Evolutionary conservation across 2,113 vertebrate species (phyloP), one percentile per base, ranked within the genome.

Genomic region (Oncorhynchus kisutch): DNA sequence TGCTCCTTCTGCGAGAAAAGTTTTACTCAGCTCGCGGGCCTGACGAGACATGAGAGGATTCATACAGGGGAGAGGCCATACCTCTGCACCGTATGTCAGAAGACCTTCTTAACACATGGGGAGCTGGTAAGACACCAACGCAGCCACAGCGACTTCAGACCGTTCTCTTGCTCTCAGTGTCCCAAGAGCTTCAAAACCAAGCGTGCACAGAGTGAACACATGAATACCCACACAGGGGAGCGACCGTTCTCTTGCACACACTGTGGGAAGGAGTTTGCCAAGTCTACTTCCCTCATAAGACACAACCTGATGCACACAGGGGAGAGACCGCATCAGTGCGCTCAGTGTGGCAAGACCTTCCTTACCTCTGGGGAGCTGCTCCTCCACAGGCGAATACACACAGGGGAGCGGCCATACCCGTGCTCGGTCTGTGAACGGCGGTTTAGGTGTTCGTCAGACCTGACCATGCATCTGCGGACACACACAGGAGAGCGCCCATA

Each of bases 11-110:
- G 92, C 1, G 76, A 88, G 18, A 91, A 88, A 80, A 84, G 85
- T 68, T 92, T 93, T 77, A 91, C 92, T 0, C 92, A 91, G 74
- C 86, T 92, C 74, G 91, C 93, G 3, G 91, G 91, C 81, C 86
- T 90, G 9, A 89, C 80, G 0, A 85, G 81, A 45, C 90, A 81
- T 20, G 64, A 87, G 64, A 78, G 88, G 13, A 89, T 78, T 27
- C 89, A 88, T 85, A 88, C 89, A 0, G 88, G 90, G 0, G 90
- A 89, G 85, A 78, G 88, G 67, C 90, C 88, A 0, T 89, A 82
- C 64, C 1, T 48, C 9, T 91, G 90, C 80, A 9, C 70, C 24
- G 75, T 82, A 27, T 91, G 90, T 9, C 25, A 84, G 6, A 90
- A 91, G 82, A 78, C 81, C 0, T 91, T 91, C 78, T 84, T 89